Percentiles rank a stretch among this genome's conserved stretches.
Evolutionary conservation across 2,888 invertebrate species (phyloP).

Genomic region (Xanthia togata): DNA sequence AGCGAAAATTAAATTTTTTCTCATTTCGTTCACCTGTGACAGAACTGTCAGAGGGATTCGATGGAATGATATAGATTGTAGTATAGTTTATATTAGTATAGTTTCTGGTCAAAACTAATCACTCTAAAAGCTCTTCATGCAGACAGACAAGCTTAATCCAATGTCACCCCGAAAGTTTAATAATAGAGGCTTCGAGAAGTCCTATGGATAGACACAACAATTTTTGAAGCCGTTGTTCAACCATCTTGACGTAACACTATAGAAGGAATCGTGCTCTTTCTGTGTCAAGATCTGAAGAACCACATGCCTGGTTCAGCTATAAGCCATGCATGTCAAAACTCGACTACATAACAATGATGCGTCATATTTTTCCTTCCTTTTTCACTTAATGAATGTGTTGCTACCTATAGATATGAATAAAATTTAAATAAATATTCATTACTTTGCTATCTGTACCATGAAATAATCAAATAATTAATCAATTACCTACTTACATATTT

Average conservation of each 20-base stretch:
- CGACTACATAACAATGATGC: neutral
- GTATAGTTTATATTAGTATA: neutral
- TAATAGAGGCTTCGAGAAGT: neutral
- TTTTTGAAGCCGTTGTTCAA: neutral
- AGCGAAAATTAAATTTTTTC: no score
- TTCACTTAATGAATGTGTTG: neutral
- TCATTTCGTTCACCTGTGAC: neutral
- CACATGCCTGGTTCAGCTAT: neutral
- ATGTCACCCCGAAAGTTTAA: neutral
- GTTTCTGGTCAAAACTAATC: neutral
- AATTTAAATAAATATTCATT: neutral
- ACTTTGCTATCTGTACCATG: constrained; percentile 10
- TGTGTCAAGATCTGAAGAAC: neutral
- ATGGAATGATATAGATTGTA: neutral
- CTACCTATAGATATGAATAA: constrained; percentile 11
- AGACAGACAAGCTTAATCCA: neutral
- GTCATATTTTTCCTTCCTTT: neutral
- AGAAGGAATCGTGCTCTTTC: neutral
- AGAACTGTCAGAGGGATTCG: neutral
- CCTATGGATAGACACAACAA: neutral
- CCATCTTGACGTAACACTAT: neutral
- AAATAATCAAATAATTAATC: constrained; percentile 21
- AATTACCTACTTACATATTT: constrained; percentile 8
- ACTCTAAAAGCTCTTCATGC: neutral
- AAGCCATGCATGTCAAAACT: neutral